phyloP scores from a whole-genome alignment of 2,113 vertebrate species.

The Limanda limanda region DNA sequence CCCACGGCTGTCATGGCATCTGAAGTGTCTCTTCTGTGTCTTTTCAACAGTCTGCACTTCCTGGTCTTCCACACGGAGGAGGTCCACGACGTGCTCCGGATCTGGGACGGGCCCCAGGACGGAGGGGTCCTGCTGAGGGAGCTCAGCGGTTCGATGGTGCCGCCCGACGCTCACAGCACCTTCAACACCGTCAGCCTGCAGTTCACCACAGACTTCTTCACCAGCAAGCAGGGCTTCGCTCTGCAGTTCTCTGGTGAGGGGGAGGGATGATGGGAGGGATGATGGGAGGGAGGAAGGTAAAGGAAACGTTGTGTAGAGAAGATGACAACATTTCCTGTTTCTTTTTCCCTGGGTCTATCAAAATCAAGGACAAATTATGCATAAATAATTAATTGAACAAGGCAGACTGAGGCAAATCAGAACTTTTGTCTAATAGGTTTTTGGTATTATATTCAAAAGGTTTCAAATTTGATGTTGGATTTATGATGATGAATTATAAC shows the following conservation, averaged over 20 bases:
- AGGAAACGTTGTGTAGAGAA: too few relatives aligned
- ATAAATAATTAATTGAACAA: too few relatives aligned
- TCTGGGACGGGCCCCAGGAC: slow-evolving; percentile 97
- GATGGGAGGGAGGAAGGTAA: neutral
- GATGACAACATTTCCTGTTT: too few relatives aligned
- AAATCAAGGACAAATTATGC: too few relatives aligned
- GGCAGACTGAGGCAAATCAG: too few relatives aligned
- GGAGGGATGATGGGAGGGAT: neutral
- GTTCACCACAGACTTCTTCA: slow-evolving; percentile 99
- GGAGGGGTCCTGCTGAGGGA: slow-evolving; percentile 93
- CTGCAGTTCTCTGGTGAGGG: slow-evolving; percentile 92
- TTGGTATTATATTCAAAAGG: too few relatives aligned
- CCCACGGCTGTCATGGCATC: neutral
- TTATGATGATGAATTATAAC: too few relatives aligned
- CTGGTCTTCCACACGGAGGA: slow-evolving; percentile 98
- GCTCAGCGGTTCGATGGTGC: slow-evolving; percentile 88
- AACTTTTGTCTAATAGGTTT: too few relatives aligned
- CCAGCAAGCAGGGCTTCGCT: slow-evolving; percentile 98
- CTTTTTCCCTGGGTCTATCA: too few relatives aligned
- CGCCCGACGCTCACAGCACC: slow-evolving; percentile 92
- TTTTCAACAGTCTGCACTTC: slow-evolving; percentile 90
- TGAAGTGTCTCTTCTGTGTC: slow-evolving; percentile 19
- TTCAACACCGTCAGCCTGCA: slow-evolving; percentile 93
- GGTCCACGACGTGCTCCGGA: slow-evolving; percentile 92
- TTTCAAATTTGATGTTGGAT: too few relatives aligned